A percentile compares a stretch with the other conserved stretches of the same genome.
Conservation (phyloP, 2,888 invertebrate species). For the Pristionchus arcanus region DNA sequence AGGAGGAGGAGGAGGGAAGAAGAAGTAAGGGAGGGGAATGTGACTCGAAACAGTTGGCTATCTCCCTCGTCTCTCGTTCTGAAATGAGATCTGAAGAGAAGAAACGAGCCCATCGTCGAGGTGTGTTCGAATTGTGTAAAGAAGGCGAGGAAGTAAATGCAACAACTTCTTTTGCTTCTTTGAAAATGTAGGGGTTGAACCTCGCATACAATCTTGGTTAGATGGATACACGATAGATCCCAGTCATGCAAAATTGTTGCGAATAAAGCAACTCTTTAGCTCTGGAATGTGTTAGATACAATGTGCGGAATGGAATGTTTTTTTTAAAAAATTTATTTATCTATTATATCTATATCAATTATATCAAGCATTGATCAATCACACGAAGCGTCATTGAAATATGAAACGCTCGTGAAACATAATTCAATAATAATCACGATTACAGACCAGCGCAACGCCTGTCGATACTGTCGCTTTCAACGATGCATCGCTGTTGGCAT, state of each 20-base stretch:
- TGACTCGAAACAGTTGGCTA: conserved; percentile 45
- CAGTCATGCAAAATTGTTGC: too few relatives aligned
- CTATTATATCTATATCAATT: too few relatives aligned
- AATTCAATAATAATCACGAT: not conserved
- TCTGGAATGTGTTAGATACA: too few relatives aligned
- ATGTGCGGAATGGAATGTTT: too few relatives aligned
- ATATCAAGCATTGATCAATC: too few relatives aligned
- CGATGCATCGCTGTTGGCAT: conserved; percentile 77
- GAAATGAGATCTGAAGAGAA: conserved; percentile 20
- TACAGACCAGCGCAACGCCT: conserved; percentile 77
- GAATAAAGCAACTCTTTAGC: too few relatives aligned
- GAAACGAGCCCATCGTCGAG: not conserved
- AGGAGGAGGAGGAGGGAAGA: not conserved
- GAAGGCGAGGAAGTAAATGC: not conserved
- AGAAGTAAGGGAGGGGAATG: not conserved
- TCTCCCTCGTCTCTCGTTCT: not conserved
- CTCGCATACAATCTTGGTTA: too few relatives aligned
- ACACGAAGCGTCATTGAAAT: too few relatives aligned
- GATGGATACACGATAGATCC: too few relatives aligned
- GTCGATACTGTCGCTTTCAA: conserved; percentile 77
- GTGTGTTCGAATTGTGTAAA: not conserved
- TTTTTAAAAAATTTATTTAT: too few relatives aligned
- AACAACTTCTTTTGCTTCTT: not conserved
- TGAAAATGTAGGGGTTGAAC: not conserved
- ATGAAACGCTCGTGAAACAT: too few relatives aligned